These are phyloP conservation scores for Drosophila takahashii DNA, from an alignment of 1,140 invertebrate species.

Conservation along the genomic window DNA sequence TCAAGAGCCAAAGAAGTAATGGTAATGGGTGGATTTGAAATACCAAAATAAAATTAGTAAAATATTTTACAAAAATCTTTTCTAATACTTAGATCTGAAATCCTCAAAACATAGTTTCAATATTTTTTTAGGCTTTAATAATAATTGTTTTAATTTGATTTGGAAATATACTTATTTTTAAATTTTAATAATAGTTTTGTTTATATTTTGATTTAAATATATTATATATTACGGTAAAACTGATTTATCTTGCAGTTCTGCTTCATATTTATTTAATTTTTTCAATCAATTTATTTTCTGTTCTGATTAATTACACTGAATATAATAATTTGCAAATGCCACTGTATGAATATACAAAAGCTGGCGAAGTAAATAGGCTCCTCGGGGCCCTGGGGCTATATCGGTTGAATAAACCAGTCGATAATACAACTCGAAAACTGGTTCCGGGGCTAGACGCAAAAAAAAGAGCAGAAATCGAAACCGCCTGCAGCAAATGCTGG, in stretches of 20 bases:
- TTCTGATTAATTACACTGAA: not conserved
- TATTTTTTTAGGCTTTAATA: too few species aligned
- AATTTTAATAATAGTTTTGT: too few species aligned
- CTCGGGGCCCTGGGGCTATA: slow-evolving; percentile 12
- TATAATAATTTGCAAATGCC: not conserved
- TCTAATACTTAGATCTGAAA: too few species aligned
- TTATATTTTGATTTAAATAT: too few species aligned
- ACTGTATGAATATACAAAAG: not conserved
- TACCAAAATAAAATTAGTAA: too few species aligned
- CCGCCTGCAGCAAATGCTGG: slow-evolving; percentile 29
- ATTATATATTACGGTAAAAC: too few species aligned
- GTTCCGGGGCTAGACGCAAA: slow-evolving; percentile 38
- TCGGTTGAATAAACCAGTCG: slow-evolving; percentile 57
- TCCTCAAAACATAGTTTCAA: too few species aligned
- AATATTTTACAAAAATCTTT: too few species aligned
- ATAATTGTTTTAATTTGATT: too few species aligned
- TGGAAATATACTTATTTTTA: too few species aligned
- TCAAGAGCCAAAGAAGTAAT: slow-evolving; percentile 6
- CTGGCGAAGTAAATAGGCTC: slow-evolving; percentile 15
- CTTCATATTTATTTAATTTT: too few species aligned
- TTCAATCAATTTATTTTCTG: not conserved
- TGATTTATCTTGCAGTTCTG: too few species aligned
- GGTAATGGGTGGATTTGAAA: not conserved
- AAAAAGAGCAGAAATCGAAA: slow-evolving; percentile 17
- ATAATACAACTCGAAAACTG: slow-evolving; percentile 44